Evolutionary conservation across 2,888 invertebrate genomes (phyloP), one percentile per base, ranked within the genome.

Genomic region (Bruchidius siliquastri): DNA sequence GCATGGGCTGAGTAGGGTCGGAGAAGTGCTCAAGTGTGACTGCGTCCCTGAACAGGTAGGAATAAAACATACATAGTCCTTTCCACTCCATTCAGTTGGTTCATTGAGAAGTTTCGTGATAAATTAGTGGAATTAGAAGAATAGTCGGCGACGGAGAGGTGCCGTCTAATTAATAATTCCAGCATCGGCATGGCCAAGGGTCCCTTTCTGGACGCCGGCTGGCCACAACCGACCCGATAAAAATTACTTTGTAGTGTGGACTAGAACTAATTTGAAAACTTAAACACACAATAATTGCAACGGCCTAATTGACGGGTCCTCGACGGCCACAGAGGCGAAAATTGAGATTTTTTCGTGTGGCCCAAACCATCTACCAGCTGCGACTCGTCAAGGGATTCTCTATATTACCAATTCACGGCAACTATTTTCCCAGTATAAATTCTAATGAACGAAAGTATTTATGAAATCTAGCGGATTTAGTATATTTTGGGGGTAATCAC

Each of bases 221-320:
- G 49, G 18, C 49, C 49, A 49, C 49, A 49, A 49, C 18, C 49
- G 18, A 49, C 6, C 49, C 49, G 6, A 49, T 76, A 80, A 80
- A 81, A 81, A 81, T 81, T 82, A 82, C 82, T 82, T 83, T 82
- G 83, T 82, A 80, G 82, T 82, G 80, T 79, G 80, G 81, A 79
- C 82, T 78, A 78, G 81, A 81, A 83, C 81, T 82, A 82, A 83
- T 49, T 49, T 49, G 49, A 49, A 49, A 49, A 49, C 49, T 49
- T 49, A 49, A 84, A 82, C 83, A 83, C 80, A 83, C 81, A 84
- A 84, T 85, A 85, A 85, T 85, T 85, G 84, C 82, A 79, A 74
- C 81, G 79, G 80, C 80, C 81, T 84, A 84, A 84, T 84, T 84
- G 81, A 80, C 76, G 82, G 82, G 72, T 71, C 72, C 70, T 72